Evolutionary conservation across 2,797 vertebrate species (phyloP), one percentile per base, ranked within the genome.

Genomic region (Pogoniulus pusillus): DNA sequence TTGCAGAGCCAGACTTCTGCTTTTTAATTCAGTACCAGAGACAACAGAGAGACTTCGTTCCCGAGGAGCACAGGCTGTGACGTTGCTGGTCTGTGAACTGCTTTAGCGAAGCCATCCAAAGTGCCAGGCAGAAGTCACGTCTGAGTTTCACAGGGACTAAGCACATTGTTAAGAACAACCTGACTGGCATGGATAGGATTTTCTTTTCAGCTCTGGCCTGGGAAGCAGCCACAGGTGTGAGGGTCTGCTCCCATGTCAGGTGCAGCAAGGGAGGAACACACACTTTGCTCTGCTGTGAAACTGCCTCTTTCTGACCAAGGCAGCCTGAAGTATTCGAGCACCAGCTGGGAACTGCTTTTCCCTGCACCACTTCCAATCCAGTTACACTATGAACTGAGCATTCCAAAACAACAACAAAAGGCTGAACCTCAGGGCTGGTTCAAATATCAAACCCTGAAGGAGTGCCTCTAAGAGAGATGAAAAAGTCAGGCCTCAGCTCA

Each of bases 171-270:
- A 58, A 32, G 55, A 82, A 12, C n/a, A 64, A 74, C 17, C n/a
- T 10, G 3, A 29, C 4, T 27, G 80, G 30, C 34, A 70, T 0
- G 20, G 63, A 59, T 5, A 11, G 72, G 30, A 79, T 85, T 80
- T 62, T 60, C 47, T 62, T 47, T 32, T 71, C 35, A 41, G 66
- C 59, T 68, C 49, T 39, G 43, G 72, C 26, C 74, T 27, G 13
- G 16, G 54, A 34, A 81, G 57, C 65, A 86, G 74, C 39, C 20
- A 49, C 59, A 35, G 15, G 9, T 10, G 20, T 1, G 3, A 83
- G 0, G 3, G 3, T 12, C 49, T 10, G 30, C 35, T 45, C 34
- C 79, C 12, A 0, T 2, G 10, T 27, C 11, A 12, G 73, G 20
- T 30, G 49, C 60, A 63, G n/a, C 64, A 34, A 20, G 8, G 41